Percentiles rank a stretch among this genome's conserved stretches.
These are phyloP conservation scores for Tillus elongatus DNA, from an alignment of 2,888 invertebrate species.

Conservation along the genomic window DNA sequence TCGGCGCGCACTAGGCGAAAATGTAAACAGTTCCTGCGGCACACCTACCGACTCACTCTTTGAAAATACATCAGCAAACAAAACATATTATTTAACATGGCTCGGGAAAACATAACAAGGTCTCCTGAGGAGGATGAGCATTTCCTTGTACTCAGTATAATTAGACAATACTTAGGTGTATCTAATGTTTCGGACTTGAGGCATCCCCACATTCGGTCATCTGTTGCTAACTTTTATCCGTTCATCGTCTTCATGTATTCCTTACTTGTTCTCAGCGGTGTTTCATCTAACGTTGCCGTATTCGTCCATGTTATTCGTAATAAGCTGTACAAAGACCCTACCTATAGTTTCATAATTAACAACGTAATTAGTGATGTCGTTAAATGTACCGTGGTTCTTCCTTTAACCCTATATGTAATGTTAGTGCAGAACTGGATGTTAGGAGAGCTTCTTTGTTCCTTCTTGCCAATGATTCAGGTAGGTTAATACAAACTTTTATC, in stretches of 20 bases:
- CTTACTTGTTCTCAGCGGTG: slow-evolving; percentile 48
- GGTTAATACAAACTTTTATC: too few species aligned
- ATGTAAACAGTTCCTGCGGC: too few species aligned
- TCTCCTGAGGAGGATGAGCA: neutral
- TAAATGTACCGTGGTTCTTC: slow-evolving; percentile 58
- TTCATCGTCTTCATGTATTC: slow-evolving; percentile 56
- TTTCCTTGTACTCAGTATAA: neutral
- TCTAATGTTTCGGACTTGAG: slow-evolving; percentile 43
- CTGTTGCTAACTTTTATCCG: slow-evolving; percentile 49
- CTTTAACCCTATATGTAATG: slow-evolving; percentile 57
- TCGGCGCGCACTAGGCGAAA: too few species aligned
- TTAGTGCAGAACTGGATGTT: slow-evolving; percentile 65
- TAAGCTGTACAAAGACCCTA: slow-evolving; percentile 52
- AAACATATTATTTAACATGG: too few species aligned
- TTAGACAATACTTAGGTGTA: slow-evolving; percentile 21
- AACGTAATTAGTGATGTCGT: slow-evolving; percentile 57
- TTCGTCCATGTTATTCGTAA: slow-evolving; percentile 46
- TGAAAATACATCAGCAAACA: too few species aligned
- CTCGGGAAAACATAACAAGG: neutral
- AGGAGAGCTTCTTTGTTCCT: slow-evolving; percentile 61
- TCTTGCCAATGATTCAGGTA: slow-evolving; percentile 65
- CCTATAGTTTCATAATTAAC: slow-evolving; percentile 57
- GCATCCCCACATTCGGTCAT: slow-evolving; percentile 51
- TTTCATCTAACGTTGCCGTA: slow-evolving; percentile 51
- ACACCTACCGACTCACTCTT: too few species aligned